These are phyloP conservation scores for Pitta sordida DNA, from an alignment of 2,113 vertebrate genomes.

Conservation along the genomic window DNA sequence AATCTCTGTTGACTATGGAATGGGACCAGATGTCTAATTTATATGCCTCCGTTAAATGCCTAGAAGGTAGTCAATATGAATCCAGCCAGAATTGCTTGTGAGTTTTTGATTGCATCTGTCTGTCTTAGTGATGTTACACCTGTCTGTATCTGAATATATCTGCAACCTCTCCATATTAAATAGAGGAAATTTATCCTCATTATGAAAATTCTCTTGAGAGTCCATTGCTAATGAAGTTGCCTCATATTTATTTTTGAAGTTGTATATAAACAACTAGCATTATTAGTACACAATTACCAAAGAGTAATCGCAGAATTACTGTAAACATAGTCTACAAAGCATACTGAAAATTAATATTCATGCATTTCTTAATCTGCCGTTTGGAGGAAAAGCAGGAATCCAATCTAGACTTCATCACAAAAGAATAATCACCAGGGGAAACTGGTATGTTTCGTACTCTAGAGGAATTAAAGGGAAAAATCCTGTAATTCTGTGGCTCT, in stretches of 20 bases:
- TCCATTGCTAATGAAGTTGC: constrained; percentile 55
- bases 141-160: not conserved
- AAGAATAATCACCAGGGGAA: not conserved
- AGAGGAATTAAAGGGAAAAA: not conserved
- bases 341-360: constrained; percentile 73
- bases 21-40: not conserved
- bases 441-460: constrained; percentile 1
- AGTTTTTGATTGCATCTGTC: not conserved
- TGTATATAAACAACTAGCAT: constrained; percentile 60
- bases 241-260: constrained; percentile 66
- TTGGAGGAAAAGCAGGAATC: constrained; percentile 52
- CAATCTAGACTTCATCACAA: constrained; percentile 46
- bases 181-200: constrained; percentile 55
- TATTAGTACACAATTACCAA: constrained; percentile 72
- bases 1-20: not conserved
- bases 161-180: not conserved
- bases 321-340: constrained; percentile 69
- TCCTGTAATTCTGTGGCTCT: not conserved
- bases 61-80: not conserved
- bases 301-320: constrained; percentile 71
- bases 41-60: not conserved
- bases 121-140: not conserved
- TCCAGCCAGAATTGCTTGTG: not conserved
- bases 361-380: constrained; percentile 50
- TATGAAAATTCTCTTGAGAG: constrained; percentile 54